Conservation (phyloP, 2,888 invertebrate species). For the Apantesis nais region DNA sequence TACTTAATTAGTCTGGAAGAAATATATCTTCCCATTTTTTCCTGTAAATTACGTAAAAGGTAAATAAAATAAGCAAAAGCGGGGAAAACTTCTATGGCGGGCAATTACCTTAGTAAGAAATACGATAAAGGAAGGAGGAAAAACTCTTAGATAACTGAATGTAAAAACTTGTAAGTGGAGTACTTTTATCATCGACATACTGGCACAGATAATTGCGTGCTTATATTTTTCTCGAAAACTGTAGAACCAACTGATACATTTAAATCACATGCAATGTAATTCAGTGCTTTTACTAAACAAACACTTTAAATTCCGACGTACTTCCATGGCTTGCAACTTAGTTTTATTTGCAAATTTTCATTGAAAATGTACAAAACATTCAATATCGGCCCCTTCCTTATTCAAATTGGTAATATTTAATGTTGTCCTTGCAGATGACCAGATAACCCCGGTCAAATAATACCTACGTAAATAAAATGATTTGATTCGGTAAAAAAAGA, state of each 20-base stretch:
- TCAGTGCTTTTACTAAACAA: conserved; percentile 21
- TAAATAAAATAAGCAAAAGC: not conserved
- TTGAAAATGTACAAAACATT: conserved; percentile 36
- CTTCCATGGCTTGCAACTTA: conserved; percentile 8
- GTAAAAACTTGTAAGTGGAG: not conserved
- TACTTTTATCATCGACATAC: not conserved
- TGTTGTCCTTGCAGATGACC: conserved; percentile 77
- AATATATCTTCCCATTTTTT: not conserved
- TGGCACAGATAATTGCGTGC: not conserved
- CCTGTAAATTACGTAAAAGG: not conserved
- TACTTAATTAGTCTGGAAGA: not conserved
- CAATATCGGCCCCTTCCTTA: conserved; percentile 48
- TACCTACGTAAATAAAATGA: conserved; percentile 81
- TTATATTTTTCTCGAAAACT: not conserved
- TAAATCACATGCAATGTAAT: not conserved
- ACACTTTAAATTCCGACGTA: conserved; percentile 27
- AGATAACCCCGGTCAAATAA: conserved; percentile 76
- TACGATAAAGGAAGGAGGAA: not conserved
- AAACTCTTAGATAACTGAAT: not conserved
- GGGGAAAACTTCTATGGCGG: not conserved
- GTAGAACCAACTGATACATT: not conserved
- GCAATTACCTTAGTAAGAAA: not conserved
- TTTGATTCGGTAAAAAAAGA: conserved; percentile 80
- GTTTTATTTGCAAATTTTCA: conserved; percentile 25
- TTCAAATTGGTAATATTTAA: conserved; percentile 57